A percentile compares a stretch with the other conserved stretches of the same genome.
These are phyloP conservation scores for Drosophila lacteicornis DNA, from an alignment of 1,140 invertebrate genomes.

Conservation along the genomic window DNA sequence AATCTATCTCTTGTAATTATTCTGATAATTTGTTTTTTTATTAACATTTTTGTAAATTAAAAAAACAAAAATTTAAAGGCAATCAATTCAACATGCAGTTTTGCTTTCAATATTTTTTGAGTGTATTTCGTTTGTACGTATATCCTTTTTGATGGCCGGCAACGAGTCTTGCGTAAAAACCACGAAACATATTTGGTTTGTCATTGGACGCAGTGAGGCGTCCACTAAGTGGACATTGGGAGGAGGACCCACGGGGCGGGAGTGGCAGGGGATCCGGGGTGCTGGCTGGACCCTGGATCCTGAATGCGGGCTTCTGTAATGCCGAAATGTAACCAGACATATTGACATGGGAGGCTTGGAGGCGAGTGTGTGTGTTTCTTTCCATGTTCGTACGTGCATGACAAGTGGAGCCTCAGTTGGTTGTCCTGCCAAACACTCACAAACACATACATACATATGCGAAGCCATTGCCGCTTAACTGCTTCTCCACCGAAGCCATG, in stretches of 20 bases:
- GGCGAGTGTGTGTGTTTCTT: constrained; percentile 63
- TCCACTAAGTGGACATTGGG: constrained; percentile 21
- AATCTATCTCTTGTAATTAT: too few relatives aligned
- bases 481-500: constrained; percentile 67
- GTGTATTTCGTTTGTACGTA: constrained; percentile 9
- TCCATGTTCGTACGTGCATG: constrained; percentile 66
- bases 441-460: constrained; percentile 8
- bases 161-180: constrained; percentile 75
- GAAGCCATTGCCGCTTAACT: constrained; percentile 59
- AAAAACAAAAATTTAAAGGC: too few relatives aligned
- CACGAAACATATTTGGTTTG: constrained; percentile 84
- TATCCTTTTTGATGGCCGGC: constrained; percentile 22
- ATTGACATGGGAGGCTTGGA: constrained; percentile 69
- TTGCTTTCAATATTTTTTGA: neutral
- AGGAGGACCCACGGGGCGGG: neutral
- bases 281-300: neutral
- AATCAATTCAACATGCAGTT: neutral
- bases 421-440: constrained; percentile 48
- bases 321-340: constrained; percentile 74
- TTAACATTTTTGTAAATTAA: too few relatives aligned
- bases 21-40: too few relatives aligned
- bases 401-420: constrained; percentile 73
- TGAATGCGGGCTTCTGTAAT: constrained; percentile 37
- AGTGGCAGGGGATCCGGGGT: neutral
- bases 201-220: constrained; percentile 78